These are phyloP conservation scores for Antheraea mylitta DNA, from an alignment of 1,140 invertebrate species.

Conservation along the genomic window DNA sequence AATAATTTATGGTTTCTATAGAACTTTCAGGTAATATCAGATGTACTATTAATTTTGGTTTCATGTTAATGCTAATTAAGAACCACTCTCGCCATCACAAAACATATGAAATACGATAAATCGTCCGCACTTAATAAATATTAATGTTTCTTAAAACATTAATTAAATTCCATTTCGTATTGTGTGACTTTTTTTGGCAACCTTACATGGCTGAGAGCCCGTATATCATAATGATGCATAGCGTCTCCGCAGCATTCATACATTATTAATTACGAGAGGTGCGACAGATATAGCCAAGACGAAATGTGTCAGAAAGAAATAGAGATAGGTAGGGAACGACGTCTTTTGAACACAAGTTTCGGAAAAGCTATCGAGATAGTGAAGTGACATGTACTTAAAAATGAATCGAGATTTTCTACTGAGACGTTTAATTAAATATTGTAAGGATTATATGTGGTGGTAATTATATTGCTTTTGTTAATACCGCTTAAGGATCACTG, in stretches of 20 bases:
- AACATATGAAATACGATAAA: conserved; percentile 27
- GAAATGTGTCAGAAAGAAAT: conserved; percentile 16
- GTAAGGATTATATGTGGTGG: not conserved
- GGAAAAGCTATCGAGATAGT: conserved; percentile 26
- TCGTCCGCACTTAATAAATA: conserved; percentile 45
- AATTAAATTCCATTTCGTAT: conserved; percentile 31
- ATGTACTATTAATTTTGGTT: conserved; percentile 23
- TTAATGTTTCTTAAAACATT: conserved; percentile 50
- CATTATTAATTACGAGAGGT: conserved; percentile 51
- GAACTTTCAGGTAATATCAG: not conserved
- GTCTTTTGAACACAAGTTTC: conserved; percentile 25
- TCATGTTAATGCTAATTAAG: conserved; percentile 30
- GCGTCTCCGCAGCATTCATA: conserved; percentile 45
- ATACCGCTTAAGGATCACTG: too few relatives aligned
- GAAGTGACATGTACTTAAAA: conserved; percentile 1
- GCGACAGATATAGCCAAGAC: conserved; percentile 26
- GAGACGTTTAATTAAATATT: not conserved
- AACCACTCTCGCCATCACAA: conserved; percentile 32
- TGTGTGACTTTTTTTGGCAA: conserved; percentile 36
- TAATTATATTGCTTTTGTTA: too few relatives aligned
- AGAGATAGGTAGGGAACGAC: conserved; percentile 30
- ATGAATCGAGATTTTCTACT: not conserved
- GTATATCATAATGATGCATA: conserved; percentile 47
- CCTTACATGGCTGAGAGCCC: conserved; percentile 27
- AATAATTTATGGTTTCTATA: not conserved